Evolutionary conservation across 2,113 vertebrate species (phyloP).

Genomic region (Myotis brandtii): DNA sequence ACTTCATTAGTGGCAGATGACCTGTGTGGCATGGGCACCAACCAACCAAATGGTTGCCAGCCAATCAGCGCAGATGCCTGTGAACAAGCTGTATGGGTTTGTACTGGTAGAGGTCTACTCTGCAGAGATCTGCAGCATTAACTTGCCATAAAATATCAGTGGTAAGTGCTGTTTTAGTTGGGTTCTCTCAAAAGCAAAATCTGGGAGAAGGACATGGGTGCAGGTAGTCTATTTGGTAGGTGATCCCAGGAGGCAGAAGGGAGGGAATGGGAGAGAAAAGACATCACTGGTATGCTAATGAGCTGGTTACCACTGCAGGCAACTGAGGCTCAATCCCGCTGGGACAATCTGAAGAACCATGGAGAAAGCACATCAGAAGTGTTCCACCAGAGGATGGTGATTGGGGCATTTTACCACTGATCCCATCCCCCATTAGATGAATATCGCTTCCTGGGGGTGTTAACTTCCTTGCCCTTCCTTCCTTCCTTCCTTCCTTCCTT

Average conservation of each 20-base stretch:
- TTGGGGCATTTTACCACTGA: neutral
- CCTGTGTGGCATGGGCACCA: neutral
- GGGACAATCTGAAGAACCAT: neutral
- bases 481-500: no score
- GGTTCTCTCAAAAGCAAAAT: neutral
- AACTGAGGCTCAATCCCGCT: neutral
- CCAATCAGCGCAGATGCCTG: neutral
- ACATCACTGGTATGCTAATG: neutral
- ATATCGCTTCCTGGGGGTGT: fast-evolving
- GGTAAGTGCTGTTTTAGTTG: neutral
- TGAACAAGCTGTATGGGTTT: neutral
- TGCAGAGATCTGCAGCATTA: neutral
- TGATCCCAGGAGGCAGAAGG: neutral
- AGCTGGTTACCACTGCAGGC: neutral
- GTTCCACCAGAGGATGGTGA: neutral
- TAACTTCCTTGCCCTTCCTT: neutral
- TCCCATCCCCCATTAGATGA: neutral
- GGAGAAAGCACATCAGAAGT: neutral
- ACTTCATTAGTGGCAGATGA: neutral
- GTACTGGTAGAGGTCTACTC: neutral
- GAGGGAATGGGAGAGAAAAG: neutral
- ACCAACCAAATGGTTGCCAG: neutral
- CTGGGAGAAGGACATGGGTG: neutral
- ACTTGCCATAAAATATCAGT: neutral
- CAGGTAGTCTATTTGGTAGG: neutral